phyloP scores from a whole-genome alignment of 2,113 vertebrate species.

The Dascyllus trimaculatus region DNA sequence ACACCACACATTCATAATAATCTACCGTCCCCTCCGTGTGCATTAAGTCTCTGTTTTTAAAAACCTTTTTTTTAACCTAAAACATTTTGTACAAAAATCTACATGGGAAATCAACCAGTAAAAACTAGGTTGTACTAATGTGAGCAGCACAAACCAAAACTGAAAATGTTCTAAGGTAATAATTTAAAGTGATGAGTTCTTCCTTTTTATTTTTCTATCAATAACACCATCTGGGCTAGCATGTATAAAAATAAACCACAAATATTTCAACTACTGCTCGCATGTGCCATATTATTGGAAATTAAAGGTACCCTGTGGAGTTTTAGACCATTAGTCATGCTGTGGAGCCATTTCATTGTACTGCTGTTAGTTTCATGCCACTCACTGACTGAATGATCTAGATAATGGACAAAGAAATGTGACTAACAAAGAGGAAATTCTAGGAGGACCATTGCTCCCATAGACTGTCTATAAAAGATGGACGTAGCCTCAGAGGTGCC shows the following conservation, averaged over 20 bases:
- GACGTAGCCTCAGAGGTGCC: no score
- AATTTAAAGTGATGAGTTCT: conserved; percentile 40
- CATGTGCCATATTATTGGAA: not conserved
- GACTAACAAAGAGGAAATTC: no score
- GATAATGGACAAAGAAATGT: no score
- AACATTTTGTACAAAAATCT: conserved; percentile 56
- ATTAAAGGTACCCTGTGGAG: not conserved
- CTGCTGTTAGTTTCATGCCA: no score
- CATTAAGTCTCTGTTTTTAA: not conserved
- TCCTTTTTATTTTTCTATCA: not conserved
- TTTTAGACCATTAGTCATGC: no score
- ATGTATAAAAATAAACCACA: no score
- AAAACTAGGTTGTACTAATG: not conserved
- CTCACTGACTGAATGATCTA: no score
- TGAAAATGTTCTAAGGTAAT: not conserved
- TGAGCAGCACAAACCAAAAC: not conserved
- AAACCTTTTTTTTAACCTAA: not conserved
- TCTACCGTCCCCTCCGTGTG: conserved; percentile 12
- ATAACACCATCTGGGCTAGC: no score
- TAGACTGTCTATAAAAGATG: no score
- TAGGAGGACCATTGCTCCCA: no score
- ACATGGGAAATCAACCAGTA: conserved; percentile 1
- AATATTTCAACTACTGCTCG: no score
- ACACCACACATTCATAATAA: conserved; percentile 83
- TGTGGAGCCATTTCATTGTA: no score